Base-by-base conservation (phyloP, 2,888 invertebrate genomes). In the Polyploca ridens region DNA sequence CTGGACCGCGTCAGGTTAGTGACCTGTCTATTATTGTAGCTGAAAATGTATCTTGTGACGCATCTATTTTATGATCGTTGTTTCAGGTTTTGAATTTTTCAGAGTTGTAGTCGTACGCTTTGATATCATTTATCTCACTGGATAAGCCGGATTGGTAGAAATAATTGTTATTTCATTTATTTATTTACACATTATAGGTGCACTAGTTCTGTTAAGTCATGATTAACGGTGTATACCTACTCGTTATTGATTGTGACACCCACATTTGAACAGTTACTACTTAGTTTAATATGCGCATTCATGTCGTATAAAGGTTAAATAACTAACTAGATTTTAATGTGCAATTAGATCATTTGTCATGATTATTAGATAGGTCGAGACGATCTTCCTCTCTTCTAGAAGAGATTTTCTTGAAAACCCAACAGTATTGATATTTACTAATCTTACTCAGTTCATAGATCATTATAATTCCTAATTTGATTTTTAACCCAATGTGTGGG, bases 1-100 rank as follows among this genome's bases (percentile, higher is more conserved):
- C 86, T 96, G 96, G 96, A 95, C 95, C 44, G 80, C 90, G 41
- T 91, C 95, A 91, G 96, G 96, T 96, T 82, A 94, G 94, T 81
- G 82, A 85, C 75, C 83, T 78, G 63, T 62, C 57, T 57, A 3
- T 19, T 46, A 35, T 63, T 44, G 41, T 60, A 38, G 41, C 41
- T 19, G 35, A n/a, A 19, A 60, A 60, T 60, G 41, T 41, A 54
- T 54, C 19, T 54, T 8, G 54, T 54, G 54, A 54, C 54, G 16
- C 54, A 54, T 54, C 19, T 19, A 19, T 19, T n/a, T n/a, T 54
- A 19, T 16, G 10, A 19, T 54, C 10, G 19, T 19, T 54, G 54
- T 8, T n/a, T n/a, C 19, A 54, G 19, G 41, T 2, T 41, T 41
- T 13, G 13, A 10, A 13, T 41, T 41, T 41, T 13, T 41, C 2